These are phyloP conservation scores for Andrena cerasifolii DNA, from an alignment of 1,140 invertebrate species.

Conservation along the genomic window DNA sequence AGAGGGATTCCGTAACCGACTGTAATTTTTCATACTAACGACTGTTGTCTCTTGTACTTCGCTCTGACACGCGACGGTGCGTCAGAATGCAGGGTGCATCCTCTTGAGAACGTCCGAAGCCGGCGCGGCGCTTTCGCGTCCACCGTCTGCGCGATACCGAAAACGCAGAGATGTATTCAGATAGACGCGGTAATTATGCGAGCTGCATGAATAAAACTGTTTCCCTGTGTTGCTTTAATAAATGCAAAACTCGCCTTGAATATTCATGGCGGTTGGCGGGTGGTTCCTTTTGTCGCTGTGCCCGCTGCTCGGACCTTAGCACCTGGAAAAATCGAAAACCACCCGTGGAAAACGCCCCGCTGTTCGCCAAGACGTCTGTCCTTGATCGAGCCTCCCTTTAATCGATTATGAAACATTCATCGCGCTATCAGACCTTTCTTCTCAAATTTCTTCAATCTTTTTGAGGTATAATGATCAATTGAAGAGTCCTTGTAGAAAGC, in stretches of 20 bases:
- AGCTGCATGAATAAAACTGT: slow-evolving; percentile 73
- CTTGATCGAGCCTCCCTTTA: too few species aligned
- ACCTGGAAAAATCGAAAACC: slow-evolving; percentile 46
- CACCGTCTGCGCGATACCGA: slow-evolving; percentile 37
- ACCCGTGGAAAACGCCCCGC: slow-evolving; percentile 24
- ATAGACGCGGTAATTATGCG: slow-evolving; percentile 78
- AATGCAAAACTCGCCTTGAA: slow-evolving; percentile 79
- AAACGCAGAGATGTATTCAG: slow-evolving; percentile 71
- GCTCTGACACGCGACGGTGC: too few species aligned
- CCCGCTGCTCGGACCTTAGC: slow-evolving; percentile 24
- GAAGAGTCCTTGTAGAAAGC: too few species aligned
- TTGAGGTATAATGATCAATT: too few species aligned
- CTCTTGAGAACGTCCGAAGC: not conserved
- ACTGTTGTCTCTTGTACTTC: too few species aligned
- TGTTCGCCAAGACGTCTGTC: not conserved
- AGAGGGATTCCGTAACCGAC: too few species aligned
- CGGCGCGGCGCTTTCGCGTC: not conserved
- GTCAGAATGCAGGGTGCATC: not conserved
- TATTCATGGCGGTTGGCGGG: slow-evolving; percentile 75
- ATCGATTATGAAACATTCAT: too few species aligned
- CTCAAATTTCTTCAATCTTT: too few species aligned
- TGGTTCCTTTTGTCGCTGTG: slow-evolving; percentile 78
- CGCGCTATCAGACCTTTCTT: too few species aligned
- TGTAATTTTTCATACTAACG: too few species aligned
- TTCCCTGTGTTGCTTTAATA: slow-evolving; percentile 78